These are phyloP conservation scores for Amblyteles armatorius DNA, from an alignment of 2,888 invertebrate species.

Conservation along the genomic window DNA sequence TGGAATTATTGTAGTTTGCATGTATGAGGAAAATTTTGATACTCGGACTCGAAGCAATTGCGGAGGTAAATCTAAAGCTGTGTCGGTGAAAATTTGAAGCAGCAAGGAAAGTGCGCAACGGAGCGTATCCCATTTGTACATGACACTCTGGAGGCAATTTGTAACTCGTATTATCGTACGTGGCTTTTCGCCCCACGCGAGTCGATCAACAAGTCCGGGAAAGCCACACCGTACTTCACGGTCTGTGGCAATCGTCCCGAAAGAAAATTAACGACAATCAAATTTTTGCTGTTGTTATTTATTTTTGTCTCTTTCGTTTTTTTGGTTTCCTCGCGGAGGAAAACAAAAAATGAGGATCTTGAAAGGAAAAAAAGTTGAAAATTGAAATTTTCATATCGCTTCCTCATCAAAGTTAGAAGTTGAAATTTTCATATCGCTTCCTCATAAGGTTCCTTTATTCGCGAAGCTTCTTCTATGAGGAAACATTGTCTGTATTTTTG, in stretches of 20 bases:
- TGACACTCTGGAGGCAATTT: slow-evolving; percentile 33
- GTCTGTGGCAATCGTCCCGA: neutral
- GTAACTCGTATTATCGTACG: slow-evolving; percentile 23
- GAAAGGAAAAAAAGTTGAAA: no score
- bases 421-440: no score
- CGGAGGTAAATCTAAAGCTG: slow-evolving; percentile 48
- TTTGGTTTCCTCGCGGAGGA: no score
- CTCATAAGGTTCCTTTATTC: no score
- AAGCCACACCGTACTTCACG: neutral
- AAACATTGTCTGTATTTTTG: no score
- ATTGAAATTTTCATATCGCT: no score
- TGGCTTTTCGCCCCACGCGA: neutral
- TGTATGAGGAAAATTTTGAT: neutral
- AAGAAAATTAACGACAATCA: neutral
- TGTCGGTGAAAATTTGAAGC: slow-evolving; percentile 47
- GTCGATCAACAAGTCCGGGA: slow-evolving; percentile 8
- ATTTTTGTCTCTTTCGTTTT: neutral
- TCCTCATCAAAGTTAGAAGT: no score
- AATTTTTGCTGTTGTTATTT: neutral
- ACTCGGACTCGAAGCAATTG: slow-evolving; percentile 39
- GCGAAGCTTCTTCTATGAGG: no score
- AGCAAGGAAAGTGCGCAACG: slow-evolving; percentile 28
- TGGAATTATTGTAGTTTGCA: slow-evolving; percentile 50
- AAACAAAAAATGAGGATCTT: neutral
- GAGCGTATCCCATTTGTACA: slow-evolving; percentile 26